A percentile compares a stretch with the other conserved stretches of the same genome.
Evolutionary conservation across 30 jellyfish, hydroid and myxozoan genomes (phyloP).

Genomic region (Aurelia sp.): DNA sequence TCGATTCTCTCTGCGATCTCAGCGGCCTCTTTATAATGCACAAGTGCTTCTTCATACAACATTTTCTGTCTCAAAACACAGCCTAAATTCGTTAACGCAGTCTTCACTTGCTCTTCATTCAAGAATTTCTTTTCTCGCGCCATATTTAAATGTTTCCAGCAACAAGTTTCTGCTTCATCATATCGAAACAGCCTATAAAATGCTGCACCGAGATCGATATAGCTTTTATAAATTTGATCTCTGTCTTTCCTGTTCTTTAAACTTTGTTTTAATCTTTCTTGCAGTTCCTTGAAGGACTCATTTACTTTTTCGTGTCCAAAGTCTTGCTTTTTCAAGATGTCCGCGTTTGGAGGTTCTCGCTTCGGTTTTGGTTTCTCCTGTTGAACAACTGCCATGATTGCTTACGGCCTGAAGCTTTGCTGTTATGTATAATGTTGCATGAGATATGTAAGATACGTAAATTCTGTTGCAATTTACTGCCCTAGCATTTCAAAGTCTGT

Average conservation of each 20-base stretch:
- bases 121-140: slow-evolving; percentile 77
- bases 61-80: slow-evolving; percentile 68
- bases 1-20: slow-evolving; percentile 93
- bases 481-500: too few species aligned
- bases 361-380: slow-evolving; percentile 29
- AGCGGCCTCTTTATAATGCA: slow-evolving; percentile 78
- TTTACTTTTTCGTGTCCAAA: slow-evolving; percentile 76
- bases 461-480: too few species aligned
- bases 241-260: slow-evolving; percentile 66
- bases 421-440: too few species aligned
- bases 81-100: slow-evolving; percentile 87
- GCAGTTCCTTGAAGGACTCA: slow-evolving; percentile 61
- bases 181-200: slow-evolving; percentile 80
- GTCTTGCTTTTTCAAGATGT: slow-evolving; percentile 75
- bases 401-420: too few species aligned
- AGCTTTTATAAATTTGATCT: slow-evolving; percentile 39
- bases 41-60: slow-evolving; percentile 86
- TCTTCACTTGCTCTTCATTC: slow-evolving; percentile 79
- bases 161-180: slow-evolving; percentile 95
- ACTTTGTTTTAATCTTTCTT: slow-evolving; percentile 65
- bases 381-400: slow-evolving; percentile 13
- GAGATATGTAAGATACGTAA: too few species aligned
- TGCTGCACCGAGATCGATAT: slow-evolving; percentile 81
- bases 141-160: slow-evolving; percentile 71
- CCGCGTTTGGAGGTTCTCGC: slow-evolving; percentile 76